These are phyloP conservation scores for Cottus gobio DNA, from an alignment of 2,113 vertebrate genomes.

Conservation along the genomic window DNA sequence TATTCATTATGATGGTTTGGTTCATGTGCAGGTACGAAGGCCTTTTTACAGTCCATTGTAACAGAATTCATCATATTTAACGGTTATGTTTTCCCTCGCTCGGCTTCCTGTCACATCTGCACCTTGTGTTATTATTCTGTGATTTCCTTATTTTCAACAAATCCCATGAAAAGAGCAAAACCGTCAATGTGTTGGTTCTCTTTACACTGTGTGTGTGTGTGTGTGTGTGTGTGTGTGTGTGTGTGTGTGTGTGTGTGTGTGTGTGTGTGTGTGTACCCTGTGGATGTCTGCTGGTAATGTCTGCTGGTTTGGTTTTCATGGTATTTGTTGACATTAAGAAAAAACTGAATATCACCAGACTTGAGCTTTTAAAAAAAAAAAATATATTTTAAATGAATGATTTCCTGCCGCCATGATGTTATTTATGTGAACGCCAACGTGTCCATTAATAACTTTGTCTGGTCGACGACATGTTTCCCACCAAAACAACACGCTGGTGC, in stretches of 20 bases:
- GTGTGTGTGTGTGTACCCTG: too few relatives aligned
- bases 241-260: too few relatives aligned
- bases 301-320: not conserved
- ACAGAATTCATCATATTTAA: not conserved
- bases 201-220: too few relatives aligned
- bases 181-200: not conserved
- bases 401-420: not conserved
- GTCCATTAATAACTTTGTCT: not conserved
- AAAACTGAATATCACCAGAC: not conserved
- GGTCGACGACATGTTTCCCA: constrained; percentile 22
- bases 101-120: not conserved
- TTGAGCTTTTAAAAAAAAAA: too few relatives aligned
- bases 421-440: not conserved
- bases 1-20: not conserved
- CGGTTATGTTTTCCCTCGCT: not conserved
- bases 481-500: constrained; percentile 12
- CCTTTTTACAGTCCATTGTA: not conserved
- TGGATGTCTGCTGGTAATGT: too few relatives aligned
- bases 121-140: not conserved
- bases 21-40: too few relatives aligned
- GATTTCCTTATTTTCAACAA: not conserved
- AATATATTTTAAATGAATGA: not conserved
- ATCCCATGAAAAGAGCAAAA: constrained; percentile 8
- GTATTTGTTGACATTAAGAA: constrained; percentile 3
- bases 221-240: too few relatives aligned